Evolutionary conservation across 2,797 vertebrate species (phyloP).

Genomic region (Sciurus vulgaris): DNA sequence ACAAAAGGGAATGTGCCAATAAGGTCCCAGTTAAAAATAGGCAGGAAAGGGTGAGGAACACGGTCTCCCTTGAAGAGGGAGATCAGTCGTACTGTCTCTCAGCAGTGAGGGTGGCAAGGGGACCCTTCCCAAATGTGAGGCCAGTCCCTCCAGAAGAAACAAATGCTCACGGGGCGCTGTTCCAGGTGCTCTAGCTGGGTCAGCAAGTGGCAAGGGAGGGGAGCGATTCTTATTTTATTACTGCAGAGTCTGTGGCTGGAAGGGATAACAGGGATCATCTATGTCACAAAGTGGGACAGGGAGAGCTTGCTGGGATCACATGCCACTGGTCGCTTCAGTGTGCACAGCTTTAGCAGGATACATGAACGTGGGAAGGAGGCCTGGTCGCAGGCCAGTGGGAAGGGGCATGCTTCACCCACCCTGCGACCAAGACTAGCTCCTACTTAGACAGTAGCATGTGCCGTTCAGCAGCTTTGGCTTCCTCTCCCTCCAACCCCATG

Average conservation of each 20-base stretch:
- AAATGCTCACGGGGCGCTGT: rapidly evolving
- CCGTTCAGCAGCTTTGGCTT: background rate
- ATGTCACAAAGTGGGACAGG: background rate
- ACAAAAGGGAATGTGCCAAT: background rate
- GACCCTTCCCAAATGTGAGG: background rate
- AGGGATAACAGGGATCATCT: rapidly evolving
- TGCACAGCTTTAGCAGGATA: rapidly evolving
- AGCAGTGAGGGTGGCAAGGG: background rate
- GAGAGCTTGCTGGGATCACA: background rate
- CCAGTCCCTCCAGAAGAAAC: background rate
- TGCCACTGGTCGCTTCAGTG: background rate
- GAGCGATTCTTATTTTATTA: rapidly evolving
- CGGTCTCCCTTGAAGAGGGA: background rate
- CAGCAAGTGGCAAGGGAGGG: background rate
- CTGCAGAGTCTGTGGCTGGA: background rate
- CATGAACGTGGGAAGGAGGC: too few species aligned
- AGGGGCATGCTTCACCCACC: background rate
- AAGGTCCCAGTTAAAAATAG: background rate
- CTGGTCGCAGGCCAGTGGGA: too few species aligned
- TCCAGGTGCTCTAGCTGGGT: background rate
- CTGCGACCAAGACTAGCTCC: background rate
- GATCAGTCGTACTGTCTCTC: background rate
- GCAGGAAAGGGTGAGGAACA: background rate
- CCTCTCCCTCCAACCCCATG: rapidly evolving
- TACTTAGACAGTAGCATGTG: rapidly evolving